Percentiles rank a stretch among this genome's conserved stretches.
Evolutionary conservation across 2,113 vertebrate genomes (phyloP).

Genomic region (Tupaia tana): DNA sequence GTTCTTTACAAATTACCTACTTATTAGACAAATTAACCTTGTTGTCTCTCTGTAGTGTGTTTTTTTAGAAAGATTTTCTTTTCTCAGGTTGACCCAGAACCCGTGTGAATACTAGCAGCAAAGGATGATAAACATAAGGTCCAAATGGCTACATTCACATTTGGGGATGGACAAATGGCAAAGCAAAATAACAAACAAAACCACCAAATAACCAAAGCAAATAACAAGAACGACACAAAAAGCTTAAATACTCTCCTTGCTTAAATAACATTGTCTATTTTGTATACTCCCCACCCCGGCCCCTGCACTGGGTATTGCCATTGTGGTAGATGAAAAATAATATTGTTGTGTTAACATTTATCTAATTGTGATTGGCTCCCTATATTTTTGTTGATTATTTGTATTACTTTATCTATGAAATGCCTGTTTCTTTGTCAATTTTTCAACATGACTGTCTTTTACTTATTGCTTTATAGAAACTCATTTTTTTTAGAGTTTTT

Average conservation of each 20-base stretch:
- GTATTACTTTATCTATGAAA: not conserved
- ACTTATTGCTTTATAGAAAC: not conserved
- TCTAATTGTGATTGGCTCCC: not conserved
- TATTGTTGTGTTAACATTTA: not conserved
- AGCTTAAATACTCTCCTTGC: not conserved
- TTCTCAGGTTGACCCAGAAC: not conserved
- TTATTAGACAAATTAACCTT: too few species aligned
- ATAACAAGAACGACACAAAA: not conserved
- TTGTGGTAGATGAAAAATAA: not conserved
- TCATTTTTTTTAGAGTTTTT: not conserved
- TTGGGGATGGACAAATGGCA: not conserved
- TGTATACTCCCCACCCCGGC: not conserved
- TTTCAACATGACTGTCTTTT: not conserved
- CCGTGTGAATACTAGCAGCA: rapidly evolving
- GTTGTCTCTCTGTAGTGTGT: too few species aligned
- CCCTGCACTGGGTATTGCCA: not conserved
- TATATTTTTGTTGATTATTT: not conserved
- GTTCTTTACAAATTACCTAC: too few species aligned
- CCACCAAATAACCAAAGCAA: not conserved
- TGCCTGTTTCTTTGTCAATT: not conserved
- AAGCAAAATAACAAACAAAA: not conserved
- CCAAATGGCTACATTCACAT: not conserved
- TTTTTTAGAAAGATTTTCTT: too few species aligned
- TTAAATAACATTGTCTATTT: not conserved
- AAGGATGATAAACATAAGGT: not conserved